Base-by-base conservation (phyloP, 2,113 vertebrate genomes). In the Perca flavescens region DNA sequence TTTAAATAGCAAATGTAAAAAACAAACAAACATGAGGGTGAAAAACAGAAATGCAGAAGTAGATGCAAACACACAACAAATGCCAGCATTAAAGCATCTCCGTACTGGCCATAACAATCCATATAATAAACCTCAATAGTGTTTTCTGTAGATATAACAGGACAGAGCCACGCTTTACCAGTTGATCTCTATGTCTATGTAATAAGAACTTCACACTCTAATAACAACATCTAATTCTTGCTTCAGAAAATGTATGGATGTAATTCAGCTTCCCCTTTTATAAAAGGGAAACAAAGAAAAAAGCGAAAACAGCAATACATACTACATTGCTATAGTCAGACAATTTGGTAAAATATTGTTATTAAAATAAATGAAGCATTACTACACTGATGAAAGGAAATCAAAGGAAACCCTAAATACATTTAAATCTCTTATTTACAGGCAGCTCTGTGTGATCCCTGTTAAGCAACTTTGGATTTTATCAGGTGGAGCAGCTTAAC, bases 1-100 rank as follows among this genome's bases (percentile, higher is more conserved):
- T 77, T 92, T 91, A 93, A 94, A 93, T 91, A 89, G 83, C 54
- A 89, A 83, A 84, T 69, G 62, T 85, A 66, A 80, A 79, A 81
- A 34, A 34, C 31, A 28, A 52, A 64, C 57, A 58, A 77, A 61
- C 63, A 66, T 47, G 58, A 81, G 14, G 14, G 0, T 77, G 70
- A 75, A 84, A 85, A 76, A 71, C 74, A 54, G 56, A 81, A 83
- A 88, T 54, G 63, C 19, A 73, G 52, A 82, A 65, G 54, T 54
- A 79, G 49, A 83, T 69, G 74, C 61, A 82, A 80, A 89, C 72
- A 78, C 54, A 76, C 40, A 83, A 21, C 47, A 68, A 82, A 10
- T 50, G 3, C 86, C 80, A 73, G 73, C 66, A 66, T 77, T n/a
- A 86, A 83, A 83, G 56, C 21, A 58, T 70, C 67, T 65, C 11